These are phyloP conservation scores for Peromyscus maniculatus DNA, from an alignment of 2,113 vertebrate genomes.

Conservation along the genomic window DNA sequence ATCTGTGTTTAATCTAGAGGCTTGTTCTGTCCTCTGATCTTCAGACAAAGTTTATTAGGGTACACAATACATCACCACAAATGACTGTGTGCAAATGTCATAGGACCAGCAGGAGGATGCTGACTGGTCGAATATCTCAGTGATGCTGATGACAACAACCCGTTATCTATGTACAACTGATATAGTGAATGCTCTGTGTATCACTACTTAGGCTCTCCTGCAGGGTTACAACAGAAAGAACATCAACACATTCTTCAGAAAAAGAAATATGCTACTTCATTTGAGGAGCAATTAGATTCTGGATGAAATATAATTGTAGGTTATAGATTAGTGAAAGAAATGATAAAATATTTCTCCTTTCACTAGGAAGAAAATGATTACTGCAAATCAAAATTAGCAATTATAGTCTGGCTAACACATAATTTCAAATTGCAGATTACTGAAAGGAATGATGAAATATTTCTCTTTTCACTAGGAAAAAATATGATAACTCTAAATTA, in stretches of 20 bases:
- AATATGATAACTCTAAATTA: background rate
- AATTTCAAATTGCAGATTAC: background rate
- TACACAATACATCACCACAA: too few relatives aligned
- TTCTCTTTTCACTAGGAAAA: background rate
- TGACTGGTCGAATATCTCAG: background rate
- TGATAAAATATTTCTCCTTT: conserved; percentile 42
- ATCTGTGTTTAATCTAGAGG: too few relatives aligned
- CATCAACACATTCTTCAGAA: background rate
- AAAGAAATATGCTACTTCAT: background rate
- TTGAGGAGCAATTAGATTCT: conserved; percentile 47
- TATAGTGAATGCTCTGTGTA: background rate
- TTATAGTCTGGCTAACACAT: background rate
- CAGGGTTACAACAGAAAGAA: background rate
- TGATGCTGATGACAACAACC: background rate
- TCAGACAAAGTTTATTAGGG: too few relatives aligned
- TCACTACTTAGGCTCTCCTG: background rate
- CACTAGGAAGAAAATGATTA: background rate
- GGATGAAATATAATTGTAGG: background rate
- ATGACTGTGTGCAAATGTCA: background rate
- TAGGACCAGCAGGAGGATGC: background rate
- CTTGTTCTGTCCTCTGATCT: too few relatives aligned
- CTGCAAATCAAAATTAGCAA: conserved; percentile 19
- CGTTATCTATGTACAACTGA: background rate
- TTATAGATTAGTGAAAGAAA: conserved; percentile 41
- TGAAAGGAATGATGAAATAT: background rate